Evolutionary conservation across 2,797 vertebrate species (phyloP).

Genomic region (Sebastes reedi): DNA sequence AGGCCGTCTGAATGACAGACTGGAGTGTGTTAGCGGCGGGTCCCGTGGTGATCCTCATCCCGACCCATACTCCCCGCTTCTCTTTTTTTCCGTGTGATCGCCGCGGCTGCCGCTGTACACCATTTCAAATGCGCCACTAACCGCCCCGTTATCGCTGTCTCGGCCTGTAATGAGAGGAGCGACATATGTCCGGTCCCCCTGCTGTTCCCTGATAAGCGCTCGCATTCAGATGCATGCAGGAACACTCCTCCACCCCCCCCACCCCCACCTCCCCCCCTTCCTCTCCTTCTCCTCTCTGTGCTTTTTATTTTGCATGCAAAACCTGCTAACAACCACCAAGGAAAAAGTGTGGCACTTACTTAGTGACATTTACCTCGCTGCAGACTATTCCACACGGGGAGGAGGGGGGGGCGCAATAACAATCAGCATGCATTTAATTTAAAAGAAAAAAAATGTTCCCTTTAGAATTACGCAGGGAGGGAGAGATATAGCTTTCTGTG

Average conservation of each 20-base stretch:
- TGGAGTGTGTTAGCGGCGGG: conserved; percentile 13
- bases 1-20: conserved; percentile 20
- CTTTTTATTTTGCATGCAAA: conserved; percentile 60
- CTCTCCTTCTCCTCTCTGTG: conserved; percentile 11
- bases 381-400: conserved; percentile 46
- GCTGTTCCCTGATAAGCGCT: conserved; percentile 61
- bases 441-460: conserved; percentile 58
- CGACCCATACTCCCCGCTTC: conserved; percentile 13
- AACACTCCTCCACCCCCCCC: conserved; percentile 18
- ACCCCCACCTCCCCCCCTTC: too few species aligned
- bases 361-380: conserved; percentile 75
- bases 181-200: conserved; percentile 72
- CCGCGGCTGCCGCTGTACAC: conserved; percentile 1
- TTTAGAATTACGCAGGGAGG: conserved; percentile 51
- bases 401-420: conserved; percentile 54
- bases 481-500: conserved; percentile 40
- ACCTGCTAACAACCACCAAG: conserved; percentile 47
- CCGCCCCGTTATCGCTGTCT: conserved; percentile 52
- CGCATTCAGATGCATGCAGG: conserved; percentile 23
- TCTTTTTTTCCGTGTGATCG: not conserved
- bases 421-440: conserved; percentile 78
- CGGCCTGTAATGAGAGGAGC: conserved; percentile 66
- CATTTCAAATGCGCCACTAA: conserved; percentile 59
- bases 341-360: conserved; percentile 65
- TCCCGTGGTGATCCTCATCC: conserved; percentile 39